Base-by-base conservation (phyloP, 2,797 vertebrate species). In the Vireo griseus region DNA sequence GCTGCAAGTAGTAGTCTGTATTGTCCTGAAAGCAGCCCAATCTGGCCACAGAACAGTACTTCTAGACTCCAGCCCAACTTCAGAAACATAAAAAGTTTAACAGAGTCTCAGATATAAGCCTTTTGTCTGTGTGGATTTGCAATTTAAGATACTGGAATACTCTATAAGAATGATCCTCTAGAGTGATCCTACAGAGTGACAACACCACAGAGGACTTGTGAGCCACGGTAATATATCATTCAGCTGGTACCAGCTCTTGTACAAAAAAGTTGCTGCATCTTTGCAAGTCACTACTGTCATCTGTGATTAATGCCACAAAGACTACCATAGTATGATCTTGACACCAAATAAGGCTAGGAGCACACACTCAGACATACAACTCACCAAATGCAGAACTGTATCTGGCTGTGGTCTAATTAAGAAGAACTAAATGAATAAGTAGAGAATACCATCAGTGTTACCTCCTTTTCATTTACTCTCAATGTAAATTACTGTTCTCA, bases 11-110 rank as follows among this genome's bases (percentile, higher is more conserved):
- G 8, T 25, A 54, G 35, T 22, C n/a, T 69, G 3, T 4, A 4
- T 3, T 5, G 3, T 16, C 33, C 40, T 80, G 11, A 65, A 88
- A 35, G 16, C 5, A 54, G 67, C 16, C 10, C 10, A 13, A 2
- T 0, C 0, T 12, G 20, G 9, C 12, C 25, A 63, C 0, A 0
- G 9, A 25, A 20, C 3, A 72, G 28, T 9, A 65, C 5, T 59
- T 76, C 29, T n/a, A 47, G 51, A 33, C 45, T 72, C 14, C 7
- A 65, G 13, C 19, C 16, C 29, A 39, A 26, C 7, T 40, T 82
- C 9, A 42, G 8, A 14, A 86, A 14, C 14, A 25, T 10, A 3
- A 4, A 1, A 37, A 52, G 4, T 52, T 35, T 50, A 40, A 54
- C 0, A 20, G 3, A 61, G 4, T 48, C 85, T 67, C 33, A 75